Evolutionary conservation across 1,140 invertebrate genomes (phyloP).

Genomic region (Andricus grossulariae): DNA sequence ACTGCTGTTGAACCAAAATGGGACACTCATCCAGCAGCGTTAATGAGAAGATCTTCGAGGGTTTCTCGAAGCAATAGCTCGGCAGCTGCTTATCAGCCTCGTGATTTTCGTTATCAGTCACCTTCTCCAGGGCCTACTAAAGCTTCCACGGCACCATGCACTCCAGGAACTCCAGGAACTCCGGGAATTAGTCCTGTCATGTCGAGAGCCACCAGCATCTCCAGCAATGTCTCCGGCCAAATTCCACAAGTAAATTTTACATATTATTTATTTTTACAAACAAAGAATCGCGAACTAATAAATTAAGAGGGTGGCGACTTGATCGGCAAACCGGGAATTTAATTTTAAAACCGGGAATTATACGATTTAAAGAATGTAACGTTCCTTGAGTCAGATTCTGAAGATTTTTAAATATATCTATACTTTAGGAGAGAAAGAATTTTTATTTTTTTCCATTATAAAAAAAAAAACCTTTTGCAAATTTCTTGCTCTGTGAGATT

Average conservation of each 20-base stretch:
- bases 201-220: slow-evolving; percentile 67
- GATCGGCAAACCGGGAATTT: no score
- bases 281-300: no score
- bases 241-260: slow-evolving; percentile 67
- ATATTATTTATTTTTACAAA: no score
- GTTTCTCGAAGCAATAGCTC: slow-evolving; percentile 72
- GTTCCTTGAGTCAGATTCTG: no score
- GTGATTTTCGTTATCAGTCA: slow-evolving; percentile 70
- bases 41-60: slow-evolving; percentile 65
- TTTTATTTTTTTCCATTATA: no score
- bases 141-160: slow-evolving; percentile 68
- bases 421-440: no score
- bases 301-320: no score
- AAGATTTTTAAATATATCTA: no score
- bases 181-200: slow-evolving; percentile 70
- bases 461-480: no score
- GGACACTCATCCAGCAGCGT: slow-evolving; percentile 68
- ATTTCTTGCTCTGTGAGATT: no score
- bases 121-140: slow-evolving; percentile 65
- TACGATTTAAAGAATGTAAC: no score
- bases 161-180: slow-evolving; percentile 60
- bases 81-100: slow-evolving; percentile 66
- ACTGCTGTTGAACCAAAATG: slow-evolving; percentile 66
- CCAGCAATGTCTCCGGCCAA: slow-evolving; percentile 67
- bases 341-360: no score